Base-by-base conservation (phyloP, 2,797 vertebrate species). In the Coranthus polyacanthus region DNA sequence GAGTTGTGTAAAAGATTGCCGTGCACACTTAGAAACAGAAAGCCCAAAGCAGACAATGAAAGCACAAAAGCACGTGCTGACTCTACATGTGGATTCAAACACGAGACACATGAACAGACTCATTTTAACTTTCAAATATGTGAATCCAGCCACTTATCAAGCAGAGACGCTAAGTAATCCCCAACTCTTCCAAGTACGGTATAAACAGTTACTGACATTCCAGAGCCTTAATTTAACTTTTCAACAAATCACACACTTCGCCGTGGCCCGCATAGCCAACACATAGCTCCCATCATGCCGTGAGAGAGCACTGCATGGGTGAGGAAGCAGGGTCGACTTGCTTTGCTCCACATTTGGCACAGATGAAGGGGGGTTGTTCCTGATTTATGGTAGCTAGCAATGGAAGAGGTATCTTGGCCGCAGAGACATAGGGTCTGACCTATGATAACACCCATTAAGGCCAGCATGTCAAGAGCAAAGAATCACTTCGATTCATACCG, bases 301-400 rank as follows among this genome's bases (percentile, higher is more conserved):
- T 21, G 65, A 58, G 67, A 54, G 68, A 54, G 8, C 6, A 29
- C 44, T 56, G 51, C 53, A 72, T 50, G 81, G 56, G 62, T 36
- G 24, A 83, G 54, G 38, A 79, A 54, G 73, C 57, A 22, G 81
- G 68, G 60, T 88, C 86, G 72, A 73, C 81, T 90, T 72, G 79
- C 81, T 44, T 51, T n/a, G 57, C 42, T 81, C 85, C 50, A 68
- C 82, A 81, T 92, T 88, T 91, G 88, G 85, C 90, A 84, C 70
- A 81, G 81, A 63, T 76, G 80, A 43, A 7, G 36, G 59, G 62
- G 62, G 68, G 46, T 51, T 66, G 56, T 26, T 63, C 24, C 42
- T 88, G 88, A 92, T 93, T 93, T 93, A 93, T 64, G 38, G 74
- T 18, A 2, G 34, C 64, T 21, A 42, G 72, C 69, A 68, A 53